Evolutionary conservation across 2,797 vertebrate species (phyloP), one percentile per base, ranked within the genome.

Genomic region (Chrysocyon brachyurus): DNA sequence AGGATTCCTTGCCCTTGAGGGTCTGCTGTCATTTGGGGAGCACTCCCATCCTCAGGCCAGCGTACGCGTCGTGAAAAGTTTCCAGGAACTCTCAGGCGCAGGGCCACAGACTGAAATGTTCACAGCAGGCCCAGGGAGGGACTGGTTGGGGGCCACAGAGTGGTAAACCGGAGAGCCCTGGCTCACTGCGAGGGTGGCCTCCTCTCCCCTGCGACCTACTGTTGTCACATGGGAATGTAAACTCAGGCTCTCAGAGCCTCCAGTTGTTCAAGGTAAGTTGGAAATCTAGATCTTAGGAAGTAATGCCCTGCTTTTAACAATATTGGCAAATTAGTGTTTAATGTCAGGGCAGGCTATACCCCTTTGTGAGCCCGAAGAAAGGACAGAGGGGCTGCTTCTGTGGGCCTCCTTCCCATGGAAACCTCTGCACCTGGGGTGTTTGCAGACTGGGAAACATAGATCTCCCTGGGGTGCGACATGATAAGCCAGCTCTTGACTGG

Each of bases 151-250:
- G 49, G 2, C 9, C 63, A 22, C 0, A 6, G 54, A 1, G 28
- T 0, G 28, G 64, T 19, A 10, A 40, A 19, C 19, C 0, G 4
- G 73, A 86, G 52, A 75, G 46, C 28, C n/a, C 63, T 10, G 78
- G 28, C 16, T 52, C 9, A 14, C 0, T 10, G 1, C 8, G 22
- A 31, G 1, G 5, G 21, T 3, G 40, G 8, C 5, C 36, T 46
- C 22, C 33, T 72, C 46, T 28, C 19, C 11, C 57, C 57, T 12
- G 33, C 0, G 56, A 36, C 24, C 86, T 63, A n/a, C 28, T 33
- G 63, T n/a, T 26, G 7, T 54, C 68, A 5, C 0, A 2, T 31
- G n/a, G 19, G 61, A 56, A 57, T 26, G 15, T 64, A 64, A 59
- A 21, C 68, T 86, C 4, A 0, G 66, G 12, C 64, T 66, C 46